Conservation (phyloP, 2,113 vertebrate species). For the Microcebus griseorufus region DNA sequence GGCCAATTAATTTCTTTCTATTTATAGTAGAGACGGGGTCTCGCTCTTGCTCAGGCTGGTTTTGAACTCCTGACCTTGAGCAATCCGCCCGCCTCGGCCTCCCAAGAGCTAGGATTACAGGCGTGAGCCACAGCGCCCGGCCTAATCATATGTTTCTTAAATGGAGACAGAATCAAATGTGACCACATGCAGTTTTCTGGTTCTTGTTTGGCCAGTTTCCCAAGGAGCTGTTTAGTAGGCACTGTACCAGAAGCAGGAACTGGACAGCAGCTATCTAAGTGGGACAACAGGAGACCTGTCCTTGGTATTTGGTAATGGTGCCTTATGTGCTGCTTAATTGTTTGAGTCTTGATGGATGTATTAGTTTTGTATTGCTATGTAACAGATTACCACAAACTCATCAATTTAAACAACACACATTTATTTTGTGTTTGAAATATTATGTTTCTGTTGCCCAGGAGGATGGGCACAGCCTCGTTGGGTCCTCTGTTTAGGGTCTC, state of each 20-base stretch:
- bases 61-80: no score
- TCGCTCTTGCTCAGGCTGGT: no score
- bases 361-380: neutral
- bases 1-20: no score
- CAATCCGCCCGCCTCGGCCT: no score
- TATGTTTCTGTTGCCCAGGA: neutral
- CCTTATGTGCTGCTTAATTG: neutral
- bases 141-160: constrained; percentile 10
- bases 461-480: neutral
- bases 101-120: no score
- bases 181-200: neutral
- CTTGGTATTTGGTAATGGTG: neutral
- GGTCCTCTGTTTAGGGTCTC: neutral
- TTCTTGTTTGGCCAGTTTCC: neutral
- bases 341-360: neutral
- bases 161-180: neutral
- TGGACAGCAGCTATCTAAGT: neutral
- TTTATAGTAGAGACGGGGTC: no score
- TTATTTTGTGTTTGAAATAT: neutral
- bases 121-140: no score
- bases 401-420: neutral
- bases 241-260: neutral
- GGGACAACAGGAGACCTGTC: neutral
- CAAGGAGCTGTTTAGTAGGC: neutral
- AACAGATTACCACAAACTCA: neutral